Percentiles rank a stretch among this genome's conserved stretches.
These are phyloP conservation scores for Mimas tiliae DNA, from an alignment of 2,888 invertebrate genomes.

Conservation along the genomic window DNA sequence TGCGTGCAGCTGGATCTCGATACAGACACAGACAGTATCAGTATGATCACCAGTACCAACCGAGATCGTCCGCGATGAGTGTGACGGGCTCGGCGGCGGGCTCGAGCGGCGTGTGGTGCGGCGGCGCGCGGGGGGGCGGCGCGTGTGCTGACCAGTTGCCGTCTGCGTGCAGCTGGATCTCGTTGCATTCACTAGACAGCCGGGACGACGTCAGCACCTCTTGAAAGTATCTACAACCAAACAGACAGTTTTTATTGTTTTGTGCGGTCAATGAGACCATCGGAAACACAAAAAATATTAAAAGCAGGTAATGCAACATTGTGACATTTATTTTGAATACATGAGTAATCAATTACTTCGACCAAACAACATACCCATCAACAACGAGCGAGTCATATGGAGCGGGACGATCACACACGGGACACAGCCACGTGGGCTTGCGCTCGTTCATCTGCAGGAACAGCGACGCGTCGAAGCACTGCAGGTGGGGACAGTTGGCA, in stretches of 20 bases:
- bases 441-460: conserved; percentile 99
- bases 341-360: too few species aligned
- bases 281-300: background rate
- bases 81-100: conserved; percentile 86
- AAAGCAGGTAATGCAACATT: too few species aligned
- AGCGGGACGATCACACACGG: conserved; percentile 97
- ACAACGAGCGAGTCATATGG: conserved; percentile 96
- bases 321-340: too few species aligned
- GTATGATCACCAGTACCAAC: too few species aligned
- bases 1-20: too few species aligned
- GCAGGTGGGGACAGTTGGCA: conserved; percentile 96
- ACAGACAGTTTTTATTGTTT: background rate
- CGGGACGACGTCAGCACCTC: conserved; percentile 90
- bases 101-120: conserved; percentile 78
- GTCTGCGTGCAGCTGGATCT: conserved; percentile 93
- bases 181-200: conserved; percentile 88
- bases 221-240: conserved; percentile 89
- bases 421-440: conserved; percentile 99
- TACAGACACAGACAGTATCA: too few species aligned
- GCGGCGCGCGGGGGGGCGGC: conserved; percentile 86
- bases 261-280: background rate
- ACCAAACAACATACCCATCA: conserved; percentile 89
- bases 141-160: conserved; percentile 92
- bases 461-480: conserved; percentile 98
- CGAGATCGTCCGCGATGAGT: conserved; percentile 90